Conservation (phyloP, 2,797 vertebrate genomes). For the Microhierax caerulescens region DNA sequence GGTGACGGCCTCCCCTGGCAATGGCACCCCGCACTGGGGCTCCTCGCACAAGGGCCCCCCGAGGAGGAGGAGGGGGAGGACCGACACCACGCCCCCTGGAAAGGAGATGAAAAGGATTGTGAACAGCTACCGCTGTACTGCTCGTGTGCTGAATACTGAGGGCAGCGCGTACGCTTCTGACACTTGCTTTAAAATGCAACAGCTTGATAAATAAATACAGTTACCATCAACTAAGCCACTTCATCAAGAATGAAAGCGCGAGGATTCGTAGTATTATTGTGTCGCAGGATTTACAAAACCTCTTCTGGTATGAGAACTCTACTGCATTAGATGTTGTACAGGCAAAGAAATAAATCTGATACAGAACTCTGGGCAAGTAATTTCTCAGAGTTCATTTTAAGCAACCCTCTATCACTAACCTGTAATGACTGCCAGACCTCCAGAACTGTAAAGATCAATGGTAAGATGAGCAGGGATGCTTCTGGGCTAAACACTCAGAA, state of each 20-base stretch:
- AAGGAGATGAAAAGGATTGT: neutral
- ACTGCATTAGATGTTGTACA: neutral
- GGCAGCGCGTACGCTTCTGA: accelerated
- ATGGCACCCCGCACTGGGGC: conserved; percentile 85
- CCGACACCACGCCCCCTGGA: conserved; percentile 88
- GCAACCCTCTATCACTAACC: neutral
- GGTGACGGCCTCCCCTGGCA: conserved; percentile 83
- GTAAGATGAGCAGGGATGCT: neutral
- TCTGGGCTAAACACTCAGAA: neutral
- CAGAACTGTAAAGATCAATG: neutral
- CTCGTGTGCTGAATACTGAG: accelerated
- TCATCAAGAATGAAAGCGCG: neutral
- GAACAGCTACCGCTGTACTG: neutral
- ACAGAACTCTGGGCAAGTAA: neutral
- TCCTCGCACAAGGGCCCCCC: conserved; percentile 87
- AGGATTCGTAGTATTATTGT: neutral
- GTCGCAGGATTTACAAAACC: neutral
- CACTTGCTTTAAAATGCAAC: neutral
- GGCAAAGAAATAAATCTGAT: neutral
- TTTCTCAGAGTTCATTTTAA: neutral
- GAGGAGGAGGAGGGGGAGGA: conserved; percentile 80
- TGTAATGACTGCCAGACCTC: neutral
- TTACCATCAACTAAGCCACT: neutral
- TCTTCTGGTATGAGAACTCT: neutral
- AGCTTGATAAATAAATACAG: neutral